Evolutionary conservation across 2,113 vertebrate species (phyloP), one percentile per base, ranked within the genome.

Genomic region (Sceloporus undulatus): DNA sequence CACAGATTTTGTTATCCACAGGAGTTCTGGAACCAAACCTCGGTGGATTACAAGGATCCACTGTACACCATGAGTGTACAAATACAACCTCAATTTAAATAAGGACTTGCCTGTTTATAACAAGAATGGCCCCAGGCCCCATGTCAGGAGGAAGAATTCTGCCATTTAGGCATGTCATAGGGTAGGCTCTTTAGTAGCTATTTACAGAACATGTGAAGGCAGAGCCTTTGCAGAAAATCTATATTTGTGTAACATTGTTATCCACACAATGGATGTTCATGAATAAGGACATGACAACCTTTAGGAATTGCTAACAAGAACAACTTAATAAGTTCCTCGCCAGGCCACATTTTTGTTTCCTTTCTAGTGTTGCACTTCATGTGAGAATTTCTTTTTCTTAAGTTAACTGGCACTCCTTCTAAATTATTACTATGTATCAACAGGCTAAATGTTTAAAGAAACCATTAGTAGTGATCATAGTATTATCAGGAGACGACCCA

Each of bases 381-480:
- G 52, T 59, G 34, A 74, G 48, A 74, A 42, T 7, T 48, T 78
- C 75, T 42, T 71, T 77, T 19, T 74, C 62, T 78, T 68, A 78
- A 66, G 40, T 34, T 25, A n/a, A 65, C 52, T 9, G 52, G 78
- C 54, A 80, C 19, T 1, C 77, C 16, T 80, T 10, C 19, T 38
- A 4, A 6, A 59, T 8, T 38, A n/a, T 38, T 14, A 40, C 3
- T 65, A 21, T 65, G 59, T 48, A 27, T 40, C 29, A 66, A 76
- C 54, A 65, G 59, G 59, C 25, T 65, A 79, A 23, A 70, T 52
- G 23, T 79, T 42, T 34, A 86, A 68, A 79, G 62, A 86, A 78
- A 54, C 10, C 16, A 34, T 79, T 79, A 52, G 48, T 52, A 48
- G 59, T 11, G 16, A 27, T 38, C 54, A 56, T 19, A 71, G 68